Percentiles rank a stretch among this genome's conserved stretches.
These are phyloP conservation scores for Phylloscopus collybita DNA, from an alignment of 2,797 vertebrate genomes.

Conservation along the genomic window DNA sequence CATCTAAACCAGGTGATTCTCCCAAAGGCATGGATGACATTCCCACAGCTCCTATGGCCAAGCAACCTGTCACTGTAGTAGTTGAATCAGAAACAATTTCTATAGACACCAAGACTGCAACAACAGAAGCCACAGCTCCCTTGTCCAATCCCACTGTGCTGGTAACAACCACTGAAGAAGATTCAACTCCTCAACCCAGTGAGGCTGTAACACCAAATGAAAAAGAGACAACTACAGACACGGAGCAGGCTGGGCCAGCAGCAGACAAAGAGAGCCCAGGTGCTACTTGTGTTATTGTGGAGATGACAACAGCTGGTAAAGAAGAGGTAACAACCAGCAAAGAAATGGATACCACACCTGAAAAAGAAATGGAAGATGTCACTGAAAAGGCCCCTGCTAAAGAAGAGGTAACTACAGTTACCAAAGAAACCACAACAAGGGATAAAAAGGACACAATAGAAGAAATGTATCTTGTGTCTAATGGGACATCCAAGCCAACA, in stretches of 20 bases:
- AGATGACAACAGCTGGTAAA: neutral
- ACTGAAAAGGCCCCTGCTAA: neutral
- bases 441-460: constrained; percentile 45
- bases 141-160: neutral
- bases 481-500: constrained; percentile 49
- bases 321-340: neutral
- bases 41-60: neutral
- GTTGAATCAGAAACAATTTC: neutral
- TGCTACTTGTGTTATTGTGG: neutral
- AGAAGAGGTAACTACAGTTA: constrained; percentile 1
- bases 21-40: neutral
- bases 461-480: constrained; percentile 22
- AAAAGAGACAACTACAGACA: neutral
- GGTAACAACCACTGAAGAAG: neutral
- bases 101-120: neutral
- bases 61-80: neutral
- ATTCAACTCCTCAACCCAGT: neutral
- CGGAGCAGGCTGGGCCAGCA: neutral
- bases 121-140: neutral
- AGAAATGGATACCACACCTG: neutral
- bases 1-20: neutral
- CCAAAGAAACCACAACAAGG: constrained; percentile 1
- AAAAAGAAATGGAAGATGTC: neutral
- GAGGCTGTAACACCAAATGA: neutral
- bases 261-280: neutral